Evolutionary conservation across 2,888 invertebrate species (phyloP).

Genomic region (Apodemia mormo): DNA sequence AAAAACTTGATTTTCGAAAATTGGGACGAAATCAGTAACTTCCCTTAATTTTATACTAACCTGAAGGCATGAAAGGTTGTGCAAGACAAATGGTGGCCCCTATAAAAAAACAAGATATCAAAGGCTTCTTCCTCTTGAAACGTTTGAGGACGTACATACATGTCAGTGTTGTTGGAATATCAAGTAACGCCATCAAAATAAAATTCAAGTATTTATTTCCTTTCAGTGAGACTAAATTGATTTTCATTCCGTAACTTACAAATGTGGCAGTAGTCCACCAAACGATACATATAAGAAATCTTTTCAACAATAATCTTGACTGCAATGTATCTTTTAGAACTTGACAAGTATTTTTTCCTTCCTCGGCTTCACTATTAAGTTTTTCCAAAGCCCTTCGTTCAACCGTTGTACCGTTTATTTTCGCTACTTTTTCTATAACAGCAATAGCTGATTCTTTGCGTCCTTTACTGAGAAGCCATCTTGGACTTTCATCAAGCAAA

Average conservation of each 20-base stretch:
- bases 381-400: slow-evolving; percentile 52
- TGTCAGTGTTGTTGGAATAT: slow-evolving; percentile 80
- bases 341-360: slow-evolving; percentile 45
- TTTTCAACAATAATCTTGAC: slow-evolving; percentile 53
- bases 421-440: slow-evolving; percentile 84
- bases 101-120: slow-evolving; percentile 76
- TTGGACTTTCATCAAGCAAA: slow-evolving; percentile 86
- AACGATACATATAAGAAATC: slow-evolving; percentile 62
- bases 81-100: slow-evolving; percentile 81
- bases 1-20: no score
- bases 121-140: slow-evolving; percentile 78
- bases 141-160: slow-evolving; percentile 78
- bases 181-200: slow-evolving; percentile 80
- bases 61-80: slow-evolving; percentile 81
- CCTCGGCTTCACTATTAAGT: slow-evolving; percentile 46
- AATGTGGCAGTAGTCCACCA: slow-evolving; percentile 86
- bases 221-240: slow-evolving; percentile 87
- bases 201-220: slow-evolving; percentile 90
- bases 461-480: slow-evolving; percentile 89
- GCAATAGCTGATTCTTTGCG: slow-evolving; percentile 83
- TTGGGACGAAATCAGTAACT: no score
- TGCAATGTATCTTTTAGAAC: slow-evolving; percentile 57
- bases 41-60: slow-evolving; percentile 54
- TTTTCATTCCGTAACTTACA: slow-evolving; percentile 88
- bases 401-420: slow-evolving; percentile 58